Evolutionary conservation across 1,140 invertebrate species (phyloP).

Genomic region (Spodoptera frugiperda): DNA sequence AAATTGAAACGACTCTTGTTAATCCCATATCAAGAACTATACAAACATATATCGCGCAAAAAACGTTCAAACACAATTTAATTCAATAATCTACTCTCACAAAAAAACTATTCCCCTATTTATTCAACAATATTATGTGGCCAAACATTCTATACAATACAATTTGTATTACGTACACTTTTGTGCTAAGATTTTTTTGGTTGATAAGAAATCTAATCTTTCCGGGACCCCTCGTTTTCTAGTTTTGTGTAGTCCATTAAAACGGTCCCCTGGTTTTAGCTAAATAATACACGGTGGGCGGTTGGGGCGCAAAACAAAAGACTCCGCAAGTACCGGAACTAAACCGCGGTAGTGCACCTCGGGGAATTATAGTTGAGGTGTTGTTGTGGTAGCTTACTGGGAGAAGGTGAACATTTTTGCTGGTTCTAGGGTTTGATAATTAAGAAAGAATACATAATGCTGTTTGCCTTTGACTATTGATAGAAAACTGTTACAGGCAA

Average conservation of each 20-base stretch:
- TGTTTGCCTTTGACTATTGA: no score
- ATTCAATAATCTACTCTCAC: slow-evolving; percentile 8
- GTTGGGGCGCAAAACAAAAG: slow-evolving; percentile 78
- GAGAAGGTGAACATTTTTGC: neutral
- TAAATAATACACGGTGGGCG: slow-evolving; percentile 80
- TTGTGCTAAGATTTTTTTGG: slow-evolving; percentile 68
- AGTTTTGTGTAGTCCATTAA: slow-evolving; percentile 77
- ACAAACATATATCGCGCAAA: neutral
- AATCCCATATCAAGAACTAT: neutral
- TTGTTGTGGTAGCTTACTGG: slow-evolving; percentile 61
- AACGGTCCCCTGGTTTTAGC: slow-evolving; percentile 77
- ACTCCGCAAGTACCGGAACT: slow-evolving; percentile 77
- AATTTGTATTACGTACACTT: slow-evolving; percentile 58
- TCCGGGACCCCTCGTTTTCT: slow-evolving; percentile 68
- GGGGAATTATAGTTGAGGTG: slow-evolving; percentile 66
- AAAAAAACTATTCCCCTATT: slow-evolving; percentile 36
- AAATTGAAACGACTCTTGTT: no score
- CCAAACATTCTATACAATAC: slow-evolving; percentile 63
- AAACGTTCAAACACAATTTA: neutral
- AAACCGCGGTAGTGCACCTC: slow-evolving; percentile 72
- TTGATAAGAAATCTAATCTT: slow-evolving; percentile 84
- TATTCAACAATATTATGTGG: slow-evolving; percentile 34
- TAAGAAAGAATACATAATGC: no score
- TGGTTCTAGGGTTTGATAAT: neutral
- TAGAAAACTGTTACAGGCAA: no score